These are phyloP conservation scores for Dicrurus megarhynchus DNA, from an alignment of 2,113 vertebrate genomes.

Conservation along the genomic window DNA sequence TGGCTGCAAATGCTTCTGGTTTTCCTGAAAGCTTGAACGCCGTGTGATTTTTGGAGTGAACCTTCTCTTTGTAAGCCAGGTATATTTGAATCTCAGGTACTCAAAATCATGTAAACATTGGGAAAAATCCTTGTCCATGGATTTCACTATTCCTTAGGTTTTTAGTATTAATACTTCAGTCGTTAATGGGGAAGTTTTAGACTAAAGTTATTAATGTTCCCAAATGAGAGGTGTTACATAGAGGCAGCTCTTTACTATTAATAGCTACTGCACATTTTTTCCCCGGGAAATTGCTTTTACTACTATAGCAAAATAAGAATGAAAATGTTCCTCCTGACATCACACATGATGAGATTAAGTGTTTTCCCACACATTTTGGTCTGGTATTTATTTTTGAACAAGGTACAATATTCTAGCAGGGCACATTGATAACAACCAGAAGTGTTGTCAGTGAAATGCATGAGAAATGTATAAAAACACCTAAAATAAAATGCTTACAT, in stretches of 20 bases:
- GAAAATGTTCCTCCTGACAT: neutral
- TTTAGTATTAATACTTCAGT: neutral
- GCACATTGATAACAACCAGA: neutral
- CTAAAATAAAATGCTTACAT: neutral
- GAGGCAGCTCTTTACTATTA: neutral
- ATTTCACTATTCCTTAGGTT: neutral
- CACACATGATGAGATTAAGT: neutral
- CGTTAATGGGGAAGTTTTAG: neutral
- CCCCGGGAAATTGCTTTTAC: neutral
- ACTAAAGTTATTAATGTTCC: neutral
- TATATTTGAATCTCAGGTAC: neutral
- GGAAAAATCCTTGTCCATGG: neutral
- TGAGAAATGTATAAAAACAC: neutral
- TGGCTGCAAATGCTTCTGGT: neutral
- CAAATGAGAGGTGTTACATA: neutral
- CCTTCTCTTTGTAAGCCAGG: neutral
- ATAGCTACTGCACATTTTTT: neutral
- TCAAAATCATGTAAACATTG: neutral
- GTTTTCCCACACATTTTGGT: neutral
- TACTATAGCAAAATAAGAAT: neutral
- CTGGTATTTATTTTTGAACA: neutral
- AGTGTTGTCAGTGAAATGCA: neutral
- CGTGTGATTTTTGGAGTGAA: neutral
- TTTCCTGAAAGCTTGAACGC: neutral
- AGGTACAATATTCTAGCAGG: neutral